phyloP scores from a whole-genome alignment of 2,797 vertebrate species.

The Ceyx erithaca region DNA sequence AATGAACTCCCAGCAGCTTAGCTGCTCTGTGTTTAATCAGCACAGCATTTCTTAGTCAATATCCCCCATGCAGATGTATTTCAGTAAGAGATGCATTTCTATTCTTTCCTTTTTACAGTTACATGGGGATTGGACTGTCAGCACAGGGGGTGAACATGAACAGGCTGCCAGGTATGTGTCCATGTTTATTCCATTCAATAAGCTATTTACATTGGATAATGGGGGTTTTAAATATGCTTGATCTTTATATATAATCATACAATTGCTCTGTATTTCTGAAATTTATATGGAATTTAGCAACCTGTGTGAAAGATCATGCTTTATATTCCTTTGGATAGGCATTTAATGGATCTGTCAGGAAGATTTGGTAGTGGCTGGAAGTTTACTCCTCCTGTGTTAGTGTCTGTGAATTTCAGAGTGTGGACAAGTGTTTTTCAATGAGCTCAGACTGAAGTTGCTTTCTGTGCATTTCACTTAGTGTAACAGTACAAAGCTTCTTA shows the following conservation, averaged over 20 bases:
- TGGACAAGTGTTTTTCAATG: not conserved
- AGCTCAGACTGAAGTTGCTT: not conserved
- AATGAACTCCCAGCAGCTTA: not conserved
- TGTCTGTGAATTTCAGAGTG: not conserved
- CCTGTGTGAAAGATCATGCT: not conserved
- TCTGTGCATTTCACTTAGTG: not conserved
- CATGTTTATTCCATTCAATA: not conserved
- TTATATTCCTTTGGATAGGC: not conserved
- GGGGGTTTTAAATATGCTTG: not conserved
- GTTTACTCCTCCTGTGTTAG: not conserved
- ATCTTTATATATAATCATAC: too few species aligned
- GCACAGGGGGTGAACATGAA: conserved; percentile 99
- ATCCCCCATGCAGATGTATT: not conserved
- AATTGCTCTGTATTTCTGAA: too few species aligned
- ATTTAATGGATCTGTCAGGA: not conserved
- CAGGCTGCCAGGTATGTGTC: conserved; percentile 92
- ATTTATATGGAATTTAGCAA: not conserved
- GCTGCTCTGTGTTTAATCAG: not conserved
- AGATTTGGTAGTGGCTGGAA: not conserved
- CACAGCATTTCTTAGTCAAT: not conserved
- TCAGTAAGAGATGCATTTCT: conserved; percentile 19
- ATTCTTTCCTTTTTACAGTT: conserved; percentile 81
- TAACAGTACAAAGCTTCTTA: not conserved
- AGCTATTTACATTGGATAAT: not conserved
- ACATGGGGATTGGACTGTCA: conserved; percentile 98